Conservation (phyloP, 1,140 invertebrate species). For the Ceratosolen solmsi region DNA sequence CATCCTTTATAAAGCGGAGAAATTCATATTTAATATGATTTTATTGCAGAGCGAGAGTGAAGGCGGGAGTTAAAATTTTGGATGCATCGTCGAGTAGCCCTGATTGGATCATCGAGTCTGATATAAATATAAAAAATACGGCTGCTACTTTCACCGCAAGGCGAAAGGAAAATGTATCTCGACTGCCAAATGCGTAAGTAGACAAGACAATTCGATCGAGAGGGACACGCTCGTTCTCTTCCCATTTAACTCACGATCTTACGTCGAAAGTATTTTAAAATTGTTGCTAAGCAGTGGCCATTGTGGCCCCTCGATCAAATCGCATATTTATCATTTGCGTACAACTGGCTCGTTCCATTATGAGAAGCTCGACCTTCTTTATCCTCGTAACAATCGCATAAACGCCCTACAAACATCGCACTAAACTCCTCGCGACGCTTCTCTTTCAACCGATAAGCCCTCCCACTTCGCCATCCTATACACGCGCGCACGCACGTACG, state of each 20-base stretch:
- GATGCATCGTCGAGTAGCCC: constrained; percentile 84
- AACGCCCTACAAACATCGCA: too few relatives aligned
- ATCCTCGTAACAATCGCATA: too few relatives aligned
- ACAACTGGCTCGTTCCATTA: too few relatives aligned
- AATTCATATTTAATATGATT: constrained; percentile 37
- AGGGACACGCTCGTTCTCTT: constrained; percentile 38
- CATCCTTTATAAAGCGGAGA: too few relatives aligned
- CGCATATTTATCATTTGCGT: too few relatives aligned
- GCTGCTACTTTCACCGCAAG: constrained; percentile 89
- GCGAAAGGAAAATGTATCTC: constrained; percentile 74
- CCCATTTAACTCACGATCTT: constrained; percentile 47
- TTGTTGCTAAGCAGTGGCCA: too few relatives aligned
- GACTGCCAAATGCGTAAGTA: constrained; percentile 64
- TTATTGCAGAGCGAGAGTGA: constrained; percentile 85
- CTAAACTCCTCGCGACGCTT: neutral
- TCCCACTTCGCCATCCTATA: too few relatives aligned
- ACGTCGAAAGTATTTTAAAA: too few relatives aligned
- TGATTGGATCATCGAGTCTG: constrained; percentile 89
- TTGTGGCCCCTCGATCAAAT: too few relatives aligned
- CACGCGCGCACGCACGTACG: too few relatives aligned
- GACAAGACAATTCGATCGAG: constrained; percentile 8
- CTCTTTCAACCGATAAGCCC: too few relatives aligned
- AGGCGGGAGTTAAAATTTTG: constrained; percentile 86
- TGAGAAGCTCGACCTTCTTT: too few relatives aligned
- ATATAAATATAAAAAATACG: constrained; percentile 87